These are phyloP conservation scores for Belonocnema kinseyi DNA, from an alignment of 1,140 invertebrate species.

Conservation along the genomic window DNA sequence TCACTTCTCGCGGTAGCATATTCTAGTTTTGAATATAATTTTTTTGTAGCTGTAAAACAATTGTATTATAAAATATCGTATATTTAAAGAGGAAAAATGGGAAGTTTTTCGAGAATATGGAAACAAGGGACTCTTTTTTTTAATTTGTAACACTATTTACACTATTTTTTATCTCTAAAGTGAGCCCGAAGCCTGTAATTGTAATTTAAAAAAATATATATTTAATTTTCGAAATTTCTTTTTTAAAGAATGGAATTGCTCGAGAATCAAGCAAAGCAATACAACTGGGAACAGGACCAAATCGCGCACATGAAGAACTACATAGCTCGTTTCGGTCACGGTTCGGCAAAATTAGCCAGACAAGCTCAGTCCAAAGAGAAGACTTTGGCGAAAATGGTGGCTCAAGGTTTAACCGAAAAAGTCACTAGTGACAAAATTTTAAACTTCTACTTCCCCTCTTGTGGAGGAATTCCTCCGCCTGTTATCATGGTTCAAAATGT, in stretches of 20 bases:
- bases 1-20: too few species aligned
- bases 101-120: too few species aligned
- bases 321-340: constrained; percentile 99
- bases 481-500: constrained; percentile 99
- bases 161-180: too few species aligned
- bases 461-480: constrained; percentile 97
- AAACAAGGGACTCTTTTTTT: too few species aligned
- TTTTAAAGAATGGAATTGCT: constrained; percentile 87
- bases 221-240: constrained; percentile 25
- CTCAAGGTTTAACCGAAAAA: constrained; percentile 96
- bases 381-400: constrained; percentile 99
- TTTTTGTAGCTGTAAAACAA: too few species aligned
- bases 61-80: too few species aligned
- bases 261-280: constrained; percentile 99
- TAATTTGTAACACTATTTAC: too few species aligned
- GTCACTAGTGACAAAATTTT: constrained; percentile 92
- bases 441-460: constrained; percentile 97
- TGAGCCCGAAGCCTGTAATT: too few species aligned
- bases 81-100: too few species aligned
- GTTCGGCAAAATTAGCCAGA: constrained; percentile 97
- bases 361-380: constrained; percentile 99
- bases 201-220: too few species aligned
- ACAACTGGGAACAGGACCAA: constrained; percentile 99
- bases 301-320: constrained; percentile 99
- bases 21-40: too few species aligned